phyloP scores from a whole-genome alignment of 2,113 vertebrate species.

The Anhinga anhinga region DNA sequence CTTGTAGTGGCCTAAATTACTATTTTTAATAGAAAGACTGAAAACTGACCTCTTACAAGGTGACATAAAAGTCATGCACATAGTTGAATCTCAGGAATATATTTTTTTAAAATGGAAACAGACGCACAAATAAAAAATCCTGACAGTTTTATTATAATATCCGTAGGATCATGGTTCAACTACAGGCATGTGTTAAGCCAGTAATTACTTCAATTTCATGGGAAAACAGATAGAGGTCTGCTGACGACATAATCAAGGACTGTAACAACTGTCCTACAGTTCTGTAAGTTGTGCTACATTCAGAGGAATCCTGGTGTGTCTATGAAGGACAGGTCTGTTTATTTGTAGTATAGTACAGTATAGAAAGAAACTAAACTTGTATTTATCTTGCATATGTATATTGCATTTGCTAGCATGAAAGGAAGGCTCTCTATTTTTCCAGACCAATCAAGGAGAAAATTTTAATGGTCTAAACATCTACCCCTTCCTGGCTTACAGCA shows the following conservation, averaged over 20 bases:
- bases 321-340: not conserved
- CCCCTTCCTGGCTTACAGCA: not conserved
- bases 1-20: not conserved
- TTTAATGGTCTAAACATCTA: not conserved
- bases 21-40: not conserved
- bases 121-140: not conserved
- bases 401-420: slow-evolving; percentile 3
- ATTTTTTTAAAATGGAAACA: not conserved
- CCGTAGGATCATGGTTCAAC: not conserved
- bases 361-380: not conserved
- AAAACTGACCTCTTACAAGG: not conserved
- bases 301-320: not conserved
- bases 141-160: not conserved
- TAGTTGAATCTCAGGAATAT: not conserved
- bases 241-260: not conserved
- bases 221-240: slow-evolving; percentile 9
- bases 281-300: not conserved
- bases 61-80: not conserved
- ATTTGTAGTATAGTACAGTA: not conserved
- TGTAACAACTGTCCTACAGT: not conserved
- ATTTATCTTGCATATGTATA: slow-evolving; percentile 15
- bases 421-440: slow-evolving; percentile 28
- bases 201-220: not conserved
- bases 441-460: not conserved
- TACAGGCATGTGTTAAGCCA: not conserved